Evolutionary conservation across 2,113 vertebrate species (phyloP), one percentile per base, ranked within the genome.

Genomic region (Pristiophorus japonicus): DNA sequence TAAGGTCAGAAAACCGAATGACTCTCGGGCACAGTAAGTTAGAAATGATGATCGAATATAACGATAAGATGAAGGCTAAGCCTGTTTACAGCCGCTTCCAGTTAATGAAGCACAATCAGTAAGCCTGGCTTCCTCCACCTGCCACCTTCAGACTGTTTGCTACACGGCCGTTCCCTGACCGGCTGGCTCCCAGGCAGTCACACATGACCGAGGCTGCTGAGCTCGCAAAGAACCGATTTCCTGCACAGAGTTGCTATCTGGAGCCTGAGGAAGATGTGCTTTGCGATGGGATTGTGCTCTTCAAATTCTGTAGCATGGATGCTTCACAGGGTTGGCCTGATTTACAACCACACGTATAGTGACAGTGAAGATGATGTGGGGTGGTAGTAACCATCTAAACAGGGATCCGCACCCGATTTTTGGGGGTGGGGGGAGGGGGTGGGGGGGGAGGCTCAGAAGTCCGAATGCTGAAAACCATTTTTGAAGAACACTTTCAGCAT

Each of bases 1-100:
- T 96, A 97, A 30, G 98, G 98, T 92, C 96, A 98, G 96, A 99
- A 99, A 55, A 97, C 5, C 93, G 98, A 63, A 96, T 99, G 98
- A 99, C 99, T 4, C 96, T 99, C 20, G 99, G 99, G 51, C 99
- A 99, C 97, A 99, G 99, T 97, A 99, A 99, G 96, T 97, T 99
- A 96, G 99, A 99, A 97, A 97, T 99, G 96, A 98, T 99, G 96
- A 99, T 98, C 96, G 98, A 99, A 84, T 98, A 98, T 97, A 99
- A 99, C 97, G 66, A 70, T 94, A 98, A 99, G 96, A 96, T 98
- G 96, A 99, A 98, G 96, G 97, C 97, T 94, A 99, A 97, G 96
- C 97, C 98, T 2, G 97, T 99, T 55, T 98, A 98, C 96, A 99
- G 99, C 95, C 98, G 99, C 91, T 99, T 99, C 0, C 98, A 99